Conservation (phyloP, 92 coral and sea anemone species). For the Phenganax stokvisi region DNA sequence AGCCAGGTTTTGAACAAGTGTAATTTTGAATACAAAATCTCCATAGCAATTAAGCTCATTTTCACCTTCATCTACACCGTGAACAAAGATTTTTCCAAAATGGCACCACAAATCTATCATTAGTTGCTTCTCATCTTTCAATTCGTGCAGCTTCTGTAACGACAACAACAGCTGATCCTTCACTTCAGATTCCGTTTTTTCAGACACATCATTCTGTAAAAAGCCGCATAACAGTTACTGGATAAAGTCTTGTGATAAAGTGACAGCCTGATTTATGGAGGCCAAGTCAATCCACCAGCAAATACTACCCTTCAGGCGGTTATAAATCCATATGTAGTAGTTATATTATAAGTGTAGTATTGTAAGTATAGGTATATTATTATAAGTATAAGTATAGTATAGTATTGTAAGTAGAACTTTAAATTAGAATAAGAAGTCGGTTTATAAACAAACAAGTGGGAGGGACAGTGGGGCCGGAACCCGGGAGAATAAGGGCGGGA, state of each 20-base stretch:
- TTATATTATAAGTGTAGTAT: too few relatives aligned
- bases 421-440: too few relatives aligned
- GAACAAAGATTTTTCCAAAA: conserved; percentile 19
- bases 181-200: not conserved
- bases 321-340: too few relatives aligned
- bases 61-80: conserved; percentile 7
- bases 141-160: not conserved
- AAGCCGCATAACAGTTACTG: not conserved
- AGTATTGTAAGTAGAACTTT: too few relatives aligned
- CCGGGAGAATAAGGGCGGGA: too few relatives aligned
- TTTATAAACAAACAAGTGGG: too few relatives aligned
- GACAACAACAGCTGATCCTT: not conserved
- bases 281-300: not conserved
- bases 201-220: not conserved
- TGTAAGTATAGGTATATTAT: too few relatives aligned
- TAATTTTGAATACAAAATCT: too few relatives aligned
- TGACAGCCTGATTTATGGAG: not conserved
- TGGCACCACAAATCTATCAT: conserved; percentile 21
- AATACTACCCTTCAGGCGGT: not conserved
- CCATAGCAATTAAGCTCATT: not conserved
- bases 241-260: too few relatives aligned
- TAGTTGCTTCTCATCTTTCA: not conserved
- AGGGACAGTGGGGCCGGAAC: too few relatives aligned
- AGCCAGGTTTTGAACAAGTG: too few relatives aligned
- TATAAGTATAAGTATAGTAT: too few relatives aligned